Evolutionary conservation across 2,113 vertebrate genomes (phyloP).

Genomic region (Agelaius tricolor): DNA sequence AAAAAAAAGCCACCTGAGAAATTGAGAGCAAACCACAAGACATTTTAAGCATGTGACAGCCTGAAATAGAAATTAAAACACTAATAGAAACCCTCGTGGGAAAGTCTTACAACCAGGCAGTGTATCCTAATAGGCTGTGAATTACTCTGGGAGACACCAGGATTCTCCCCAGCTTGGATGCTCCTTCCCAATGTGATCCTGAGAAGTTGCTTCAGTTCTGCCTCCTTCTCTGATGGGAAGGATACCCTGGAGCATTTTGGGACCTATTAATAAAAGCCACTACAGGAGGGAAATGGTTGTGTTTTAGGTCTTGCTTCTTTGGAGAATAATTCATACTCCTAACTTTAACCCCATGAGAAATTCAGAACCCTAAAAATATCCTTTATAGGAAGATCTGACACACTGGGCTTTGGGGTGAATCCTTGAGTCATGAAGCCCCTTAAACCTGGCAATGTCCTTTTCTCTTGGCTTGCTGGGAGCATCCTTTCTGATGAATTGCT

Average conservation of each 20-base stretch:
- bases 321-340: not conserved
- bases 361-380: not conserved
- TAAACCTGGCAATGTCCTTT: too few species aligned
- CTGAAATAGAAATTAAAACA: slow-evolving; percentile 36
- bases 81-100: not conserved
- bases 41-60: not conserved
- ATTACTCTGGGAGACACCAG: not conserved
- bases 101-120: not conserved
- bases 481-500: not conserved
- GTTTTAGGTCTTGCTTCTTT: not conserved
- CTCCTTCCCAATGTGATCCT: not conserved
- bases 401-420: not conserved
- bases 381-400: not conserved
- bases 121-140: not conserved
- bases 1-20: not conserved
- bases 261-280: not conserved
- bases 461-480: not conserved
- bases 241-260: not conserved
- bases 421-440: not conserved
- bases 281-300: not conserved
- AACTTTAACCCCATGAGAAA: not conserved
- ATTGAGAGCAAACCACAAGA: not conserved
- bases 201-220: not conserved
- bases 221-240: not conserved
- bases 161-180: not conserved